phyloP scores from a whole-genome alignment of 1,140 invertebrate species.

The Oedothorax gibbosus region DNA sequence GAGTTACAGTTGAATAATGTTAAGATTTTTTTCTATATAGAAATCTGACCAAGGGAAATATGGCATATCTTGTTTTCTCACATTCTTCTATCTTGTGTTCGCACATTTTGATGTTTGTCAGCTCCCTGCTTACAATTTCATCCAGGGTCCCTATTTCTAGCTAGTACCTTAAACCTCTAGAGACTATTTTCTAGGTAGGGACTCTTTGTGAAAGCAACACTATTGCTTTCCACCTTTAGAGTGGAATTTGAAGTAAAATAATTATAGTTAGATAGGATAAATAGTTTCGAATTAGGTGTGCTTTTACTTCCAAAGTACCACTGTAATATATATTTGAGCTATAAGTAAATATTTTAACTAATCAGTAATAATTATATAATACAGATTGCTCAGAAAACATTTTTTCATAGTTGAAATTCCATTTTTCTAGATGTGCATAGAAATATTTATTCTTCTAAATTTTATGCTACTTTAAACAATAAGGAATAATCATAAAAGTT shows the following conservation, averaged over 20 bases:
- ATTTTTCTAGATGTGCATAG: slow-evolving; percentile 60
- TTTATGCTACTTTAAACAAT: slow-evolving; percentile 50
- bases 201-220: slow-evolving; percentile 43
- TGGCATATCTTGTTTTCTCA: too few species aligned
- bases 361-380: slow-evolving; percentile 45
- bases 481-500: slow-evolving; percentile 43
- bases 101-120: too few species aligned
- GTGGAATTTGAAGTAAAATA: slow-evolving; percentile 49
- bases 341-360: slow-evolving; percentile 61
- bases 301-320: slow-evolving; percentile 61
- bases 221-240: slow-evolving; percentile 52
- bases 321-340: slow-evolving; percentile 60
- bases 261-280: slow-evolving; percentile 46
- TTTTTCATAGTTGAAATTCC: slow-evolving; percentile 59
- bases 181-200: slow-evolving; percentile 50
- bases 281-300: slow-evolving; percentile 59
- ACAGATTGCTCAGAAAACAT: slow-evolving; percentile 60
- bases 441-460: slow-evolving; percentile 58
- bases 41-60: too few species aligned
- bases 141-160: too few species aligned
- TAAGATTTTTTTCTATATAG: too few species aligned
- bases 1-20: too few species aligned
- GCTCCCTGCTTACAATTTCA: too few species aligned
- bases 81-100: too few species aligned
- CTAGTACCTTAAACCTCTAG: slow-evolving; percentile 28